Percentiles rank a stretch among this genome's conserved stretches.
These are phyloP conservation scores for Aegithalos caudatus DNA, from an alignment of 2,113 vertebrate genomes.

Conservation along the genomic window DNA sequence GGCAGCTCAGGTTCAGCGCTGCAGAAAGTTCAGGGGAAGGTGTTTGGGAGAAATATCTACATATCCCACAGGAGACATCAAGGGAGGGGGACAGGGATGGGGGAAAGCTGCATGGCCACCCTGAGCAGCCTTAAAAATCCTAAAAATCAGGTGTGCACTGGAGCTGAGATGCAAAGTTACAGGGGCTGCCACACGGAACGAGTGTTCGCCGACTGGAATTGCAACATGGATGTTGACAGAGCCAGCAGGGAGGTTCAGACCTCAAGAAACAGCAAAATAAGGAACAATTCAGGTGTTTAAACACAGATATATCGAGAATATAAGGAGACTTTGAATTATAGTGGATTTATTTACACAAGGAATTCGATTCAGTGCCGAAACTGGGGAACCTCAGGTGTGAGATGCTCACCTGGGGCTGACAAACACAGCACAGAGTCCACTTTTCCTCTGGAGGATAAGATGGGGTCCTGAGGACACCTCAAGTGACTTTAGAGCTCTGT, in stretches of 20 bases:
- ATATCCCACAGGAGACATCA: neutral
- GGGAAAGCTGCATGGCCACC: neutral
- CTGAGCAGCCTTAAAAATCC: neutral
- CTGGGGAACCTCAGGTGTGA: neutral
- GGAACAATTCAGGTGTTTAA: neutral
- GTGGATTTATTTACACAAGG: accelerated
- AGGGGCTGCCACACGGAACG: neutral
- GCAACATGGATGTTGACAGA: neutral
- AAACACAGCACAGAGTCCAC: neutral
- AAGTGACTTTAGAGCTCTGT: neutral
- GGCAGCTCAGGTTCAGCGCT: neutral
- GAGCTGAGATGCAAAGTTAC: neutral
- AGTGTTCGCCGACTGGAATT: neutral
- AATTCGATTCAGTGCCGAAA: neutral
- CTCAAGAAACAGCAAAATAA: neutral
- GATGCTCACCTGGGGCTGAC: neutral
- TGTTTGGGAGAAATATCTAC: neutral
- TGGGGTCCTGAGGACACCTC: neutral
- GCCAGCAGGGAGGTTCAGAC: neutral
- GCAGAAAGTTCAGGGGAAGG: neutral
- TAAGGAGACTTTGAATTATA: neutral
- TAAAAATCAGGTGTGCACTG: neutral
- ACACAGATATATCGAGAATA: neutral
- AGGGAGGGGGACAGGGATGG: neutral
- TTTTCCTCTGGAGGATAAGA: neutral